Conservation (phyloP, 2,113 vertebrate species). For the Pluvianellus socialis region DNA sequence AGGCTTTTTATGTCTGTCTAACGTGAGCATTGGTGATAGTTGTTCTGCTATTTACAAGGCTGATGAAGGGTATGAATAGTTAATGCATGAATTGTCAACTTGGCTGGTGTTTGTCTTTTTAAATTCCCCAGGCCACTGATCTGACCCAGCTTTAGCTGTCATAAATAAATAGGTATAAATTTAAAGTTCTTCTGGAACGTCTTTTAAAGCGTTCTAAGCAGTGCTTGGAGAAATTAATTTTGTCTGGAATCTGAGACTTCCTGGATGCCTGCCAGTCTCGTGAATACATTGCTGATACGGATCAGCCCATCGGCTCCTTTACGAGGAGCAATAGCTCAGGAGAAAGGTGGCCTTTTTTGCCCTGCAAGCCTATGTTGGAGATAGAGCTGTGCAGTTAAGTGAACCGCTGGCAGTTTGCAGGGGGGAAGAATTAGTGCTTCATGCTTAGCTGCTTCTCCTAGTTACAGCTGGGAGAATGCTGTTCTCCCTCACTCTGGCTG, state of each 20-base stretch:
- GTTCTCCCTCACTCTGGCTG: not conserved
- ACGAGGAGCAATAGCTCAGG: not conserved
- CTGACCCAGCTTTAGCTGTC: not conserved
- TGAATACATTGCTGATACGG: not conserved
- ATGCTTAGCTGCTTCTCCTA: not conserved
- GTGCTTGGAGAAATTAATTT: not conserved
- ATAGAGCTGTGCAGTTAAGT: not conserved
- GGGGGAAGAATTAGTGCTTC: not conserved
- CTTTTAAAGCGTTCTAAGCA: not conserved
- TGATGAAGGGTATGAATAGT: not conserved
- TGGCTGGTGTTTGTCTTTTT: not conserved
- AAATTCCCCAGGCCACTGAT: not conserved
- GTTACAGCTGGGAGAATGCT: not conserved
- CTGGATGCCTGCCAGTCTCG: not conserved
- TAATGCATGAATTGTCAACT: not conserved
- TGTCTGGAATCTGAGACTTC: not conserved
- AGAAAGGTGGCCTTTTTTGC: not conserved
- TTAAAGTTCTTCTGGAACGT: not conserved
- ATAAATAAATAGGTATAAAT: not conserved
- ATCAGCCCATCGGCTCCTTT: not conserved
- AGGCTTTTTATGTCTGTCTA: not conserved
- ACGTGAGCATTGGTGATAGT: not conserved
- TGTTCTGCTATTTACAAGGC: not conserved
- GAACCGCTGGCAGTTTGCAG: not conserved
- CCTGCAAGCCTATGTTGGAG: fast-evolving